Base-by-base conservation (phyloP, 2,113 vertebrate genomes). In the Neopipo cinnamomea region DNA sequence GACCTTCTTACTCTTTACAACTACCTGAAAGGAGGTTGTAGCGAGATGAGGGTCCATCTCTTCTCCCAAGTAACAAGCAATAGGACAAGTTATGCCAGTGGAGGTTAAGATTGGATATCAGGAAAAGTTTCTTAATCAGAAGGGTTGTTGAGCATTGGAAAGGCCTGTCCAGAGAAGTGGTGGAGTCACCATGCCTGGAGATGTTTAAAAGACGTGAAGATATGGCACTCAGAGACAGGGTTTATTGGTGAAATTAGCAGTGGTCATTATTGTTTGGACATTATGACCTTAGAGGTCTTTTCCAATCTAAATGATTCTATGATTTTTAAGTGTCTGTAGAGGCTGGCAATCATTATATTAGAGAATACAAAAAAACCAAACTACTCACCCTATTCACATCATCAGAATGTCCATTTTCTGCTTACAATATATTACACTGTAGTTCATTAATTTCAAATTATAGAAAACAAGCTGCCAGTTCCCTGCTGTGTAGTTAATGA, bases 381-480 rank as follows among this genome's bases (percentile, higher is more conserved):
- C 9, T 18, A 31, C 19, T 62, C 59, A 16, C 41, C 14, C 16
- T 46, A 28, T 82, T 79, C 31, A 37, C 44, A 72, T 35, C 19
- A 83, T 44, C 47, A 55, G 30, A 23, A 83, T 81, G 78, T 85
- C 67, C 50, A 55, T 90, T 90, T 95, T 91, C 66, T 62, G 12
- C 12, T 87, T 65, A 35, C 21, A 41, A 21, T 50, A 47, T 24
- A 53, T 94, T 90, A 70, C 3, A 62, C 8, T 53, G 37, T 24
- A 81, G 17, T 66, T 95, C 50, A 65, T 61, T 74, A 75, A 94
- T 93, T 94, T 95, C 50, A 95, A 91, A 95, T 94, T 95, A 78
- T 41, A 91, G 41, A 72, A 65, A 62, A 19, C 19, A 81, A 85
- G 20, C n/a, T 83, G 58, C 41, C n/a, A 73, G 50, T 86, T 35